Conservation (phyloP, 2,888 invertebrate genomes). For the Parthenolecanium corni region DNA sequence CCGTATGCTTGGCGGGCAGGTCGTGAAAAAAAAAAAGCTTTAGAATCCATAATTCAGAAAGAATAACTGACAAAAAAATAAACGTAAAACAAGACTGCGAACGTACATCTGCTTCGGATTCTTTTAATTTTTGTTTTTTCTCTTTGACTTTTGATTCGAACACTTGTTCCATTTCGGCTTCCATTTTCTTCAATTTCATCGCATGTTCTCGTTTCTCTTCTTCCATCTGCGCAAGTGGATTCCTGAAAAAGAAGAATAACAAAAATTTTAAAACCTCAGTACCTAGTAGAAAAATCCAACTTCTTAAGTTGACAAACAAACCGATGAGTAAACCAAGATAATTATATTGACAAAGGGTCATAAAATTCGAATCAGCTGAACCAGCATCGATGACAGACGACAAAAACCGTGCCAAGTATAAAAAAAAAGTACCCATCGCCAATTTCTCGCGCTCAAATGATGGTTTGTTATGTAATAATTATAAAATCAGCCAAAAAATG, state of each 20-base stretch:
- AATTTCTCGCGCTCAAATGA: no score
- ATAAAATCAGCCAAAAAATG: no score
- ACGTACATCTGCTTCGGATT: constrained; percentile 83
- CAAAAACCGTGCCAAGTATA: no score
- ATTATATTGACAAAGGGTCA: no score
- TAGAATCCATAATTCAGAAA: neutral
- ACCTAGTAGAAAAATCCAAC: neutral
- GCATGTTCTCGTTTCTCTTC: constrained; percentile 95
- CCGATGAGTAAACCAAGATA: no score
- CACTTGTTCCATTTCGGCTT: constrained; percentile 96
- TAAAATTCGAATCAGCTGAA: no score
- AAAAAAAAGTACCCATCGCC: no score
- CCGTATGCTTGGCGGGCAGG: no score
- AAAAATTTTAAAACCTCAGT: neutral
- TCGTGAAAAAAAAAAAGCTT: no score
- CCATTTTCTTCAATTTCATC: constrained; percentile 95
- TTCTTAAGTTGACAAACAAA: no score
- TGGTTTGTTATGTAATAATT: no score
- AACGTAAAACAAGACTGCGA: constrained; percentile 36
- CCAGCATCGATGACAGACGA: no score
- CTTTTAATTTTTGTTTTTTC: constrained; percentile 89
- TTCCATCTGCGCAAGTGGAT: constrained; percentile 96
- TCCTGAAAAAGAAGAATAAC: constrained; percentile 51
- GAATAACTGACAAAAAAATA: neutral
- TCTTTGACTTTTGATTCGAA: constrained; percentile 97